Base-by-base conservation (phyloP, 2,888 invertebrate species). In the Hyalella azteca region DNA sequence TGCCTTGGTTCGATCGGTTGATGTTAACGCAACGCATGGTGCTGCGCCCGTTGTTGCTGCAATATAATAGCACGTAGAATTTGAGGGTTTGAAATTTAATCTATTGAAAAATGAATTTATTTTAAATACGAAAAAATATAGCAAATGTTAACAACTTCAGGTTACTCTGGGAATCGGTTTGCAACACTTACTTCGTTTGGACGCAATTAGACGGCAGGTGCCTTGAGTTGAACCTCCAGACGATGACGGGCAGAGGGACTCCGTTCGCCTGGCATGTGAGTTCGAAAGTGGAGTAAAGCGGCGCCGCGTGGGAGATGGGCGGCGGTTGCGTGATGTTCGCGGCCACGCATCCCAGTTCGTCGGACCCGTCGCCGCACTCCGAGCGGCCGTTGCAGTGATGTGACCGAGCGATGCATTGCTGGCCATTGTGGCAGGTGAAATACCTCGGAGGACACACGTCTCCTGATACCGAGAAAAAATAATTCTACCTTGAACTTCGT, bases 161-260 rank as follows among this genome's bases (percentile, higher is more conserved):
- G n/a, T n/a, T n/a, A n/a, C n/a, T n/a, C n/a, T n/a, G n/a, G n/a
- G n/a, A n/a, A n/a, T n/a, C n/a, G n/a, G n/a, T 29, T 32, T 22
- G 49, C 3, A 73, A 29, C 22, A 77, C 76, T 29, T 39, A 83
- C 82, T 84, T 85, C 11, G 91, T 92, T 3, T 91, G 91, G 0
- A 87, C 88, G 87, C 95, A 95, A 87, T 95, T 94, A 0, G 90
- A 87, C 0, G 96, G 95, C 3, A 96, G 92, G 86, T 95, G 94
- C 0, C 97, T 96, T 98, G 98, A 98, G 89, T 99, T 98, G 59
- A 95, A 90, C 85, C 98, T 92, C 98, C 98, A 99, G 2, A 94
- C 93, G 85, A 99, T 94, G 84, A 95, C 91, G 0, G 98, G 98
- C 0, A 91, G 91, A 0, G 98, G 98, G 0, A 94, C 92, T 75